Evolutionary conservation across 1,140 invertebrate species (phyloP), one percentile per base, ranked within the genome.

Genomic region (Marisa cornuarietis): DNA sequence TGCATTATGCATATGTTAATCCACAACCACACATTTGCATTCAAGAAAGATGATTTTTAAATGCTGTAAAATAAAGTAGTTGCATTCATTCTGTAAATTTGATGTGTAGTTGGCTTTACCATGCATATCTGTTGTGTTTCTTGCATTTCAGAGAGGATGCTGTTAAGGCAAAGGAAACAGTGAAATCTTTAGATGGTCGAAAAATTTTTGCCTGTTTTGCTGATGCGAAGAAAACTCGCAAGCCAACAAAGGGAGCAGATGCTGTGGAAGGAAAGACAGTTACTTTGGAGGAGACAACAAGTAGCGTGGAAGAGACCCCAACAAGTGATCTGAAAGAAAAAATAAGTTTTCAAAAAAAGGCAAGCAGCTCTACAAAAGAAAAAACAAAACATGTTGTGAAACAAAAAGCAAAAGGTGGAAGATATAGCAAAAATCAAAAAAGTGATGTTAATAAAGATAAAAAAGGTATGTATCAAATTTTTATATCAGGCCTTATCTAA

Each of bases 81-180:
- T 42, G 31, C 31, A 42, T 42, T 42, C 31, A 42, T 42, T 42
- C 31, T 42, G 31, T 42, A 42, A 42, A 42, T 42, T 42, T 42
- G 31, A 5, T 42, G 31, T 42, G 31, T 42, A 42, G 31, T 42
- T 42, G 31, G 31, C 31, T 42, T 2, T 42, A 42, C n/a, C n/a
- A n/a, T n/a, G 51, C 16, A 72, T 62, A 42, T 51, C 54, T 18
- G 49, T 20, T 13, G 1, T 71, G 24, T 10, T 66, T 71, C 14
- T 66, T 72, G 49, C 65, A 26, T 73, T 71, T n/a, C 61, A 86
- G 85, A 61, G 87, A 87, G 54, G 87, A 88, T 86, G 87, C 87
- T 20, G 81, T 82, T 18, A 84, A 85, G 61, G 87, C 87, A 24
- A 83, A 83, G 73, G 73, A 81, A 20, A 74, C 66, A 24, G 78